Percentiles rank a stretch among this genome's conserved stretches.
Evolutionary conservation across 2,888 invertebrate species (phyloP).

Genomic region (Melinaea menophilus): DNA sequence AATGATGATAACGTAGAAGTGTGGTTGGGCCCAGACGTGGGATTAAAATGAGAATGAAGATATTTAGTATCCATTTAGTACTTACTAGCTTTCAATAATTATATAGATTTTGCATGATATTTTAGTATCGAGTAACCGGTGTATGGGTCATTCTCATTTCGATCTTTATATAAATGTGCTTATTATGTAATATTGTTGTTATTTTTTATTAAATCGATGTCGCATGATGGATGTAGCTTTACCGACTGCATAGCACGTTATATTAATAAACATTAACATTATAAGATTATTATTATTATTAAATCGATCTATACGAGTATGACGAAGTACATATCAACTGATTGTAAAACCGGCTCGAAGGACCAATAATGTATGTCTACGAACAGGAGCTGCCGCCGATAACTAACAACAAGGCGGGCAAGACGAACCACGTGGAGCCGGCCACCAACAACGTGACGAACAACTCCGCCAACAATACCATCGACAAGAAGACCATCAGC

Average conservation of each 20-base stretch:
- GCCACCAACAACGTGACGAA: conserved; percentile 42
- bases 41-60: conserved; percentile 74
- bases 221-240: conserved; percentile 73
- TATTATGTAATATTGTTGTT: conserved; percentile 43
- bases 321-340: conserved; percentile 15
- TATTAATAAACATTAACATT: conserved; percentile 37
- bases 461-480: conserved; percentile 61
- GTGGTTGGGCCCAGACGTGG: conserved; percentile 51
- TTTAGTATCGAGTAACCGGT: conserved; percentile 40
- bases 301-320: conserved; percentile 18
- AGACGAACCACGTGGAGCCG: conserved; percentile 50
- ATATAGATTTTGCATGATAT: conserved; percentile 32
- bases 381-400: conserved; percentile 71
- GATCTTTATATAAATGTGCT: conserved; percentile 55
- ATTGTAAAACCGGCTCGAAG: conserved; percentile 7
- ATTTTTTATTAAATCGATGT: conserved; percentile 56
- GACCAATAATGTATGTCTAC: conserved; percentile 21
- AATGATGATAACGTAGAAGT: conserved; percentile 32
- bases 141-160: conserved; percentile 72
- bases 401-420: conserved; percentile 59
- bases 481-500: conserved; percentile 72
- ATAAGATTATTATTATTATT: conserved; percentile 10
- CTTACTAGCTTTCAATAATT: conserved; percentile 23
- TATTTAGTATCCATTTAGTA: conserved; percentile 21
- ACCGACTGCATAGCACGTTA: conserved; percentile 65